Evolutionary conservation across 2,888 invertebrate genomes (phyloP).

Genomic region (Ceratothoa steindachneri): DNA sequence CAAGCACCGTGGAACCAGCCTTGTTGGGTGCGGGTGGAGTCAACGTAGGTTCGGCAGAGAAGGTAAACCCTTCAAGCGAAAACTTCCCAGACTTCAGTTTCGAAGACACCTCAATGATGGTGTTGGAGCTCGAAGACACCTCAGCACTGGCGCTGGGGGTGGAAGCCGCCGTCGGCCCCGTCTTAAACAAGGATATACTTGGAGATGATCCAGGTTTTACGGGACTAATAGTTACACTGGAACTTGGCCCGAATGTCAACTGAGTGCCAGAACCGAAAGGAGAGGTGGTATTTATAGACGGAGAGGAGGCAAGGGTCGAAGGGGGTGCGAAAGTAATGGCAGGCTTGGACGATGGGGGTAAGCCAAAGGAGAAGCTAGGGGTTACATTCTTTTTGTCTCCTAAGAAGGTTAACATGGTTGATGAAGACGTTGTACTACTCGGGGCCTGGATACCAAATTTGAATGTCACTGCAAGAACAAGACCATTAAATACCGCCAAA

Average conservation of each 20-base stretch:
- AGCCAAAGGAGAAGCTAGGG: not conserved
- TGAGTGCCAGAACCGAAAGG: not conserved
- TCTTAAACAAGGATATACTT: not conserved
- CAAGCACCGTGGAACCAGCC: not conserved
- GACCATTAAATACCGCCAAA: no score
- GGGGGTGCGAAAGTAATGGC: not conserved
- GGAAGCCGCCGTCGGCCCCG: not conserved
- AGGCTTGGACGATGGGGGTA: not conserved
- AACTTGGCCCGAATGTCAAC: not conserved
- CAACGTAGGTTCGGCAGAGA: conserved; percentile 35
- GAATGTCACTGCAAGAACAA: conserved; percentile 21
- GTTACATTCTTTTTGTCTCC: not conserved
- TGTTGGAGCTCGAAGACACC: not conserved
- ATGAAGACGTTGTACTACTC: not conserved
- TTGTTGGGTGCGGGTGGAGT: conserved; percentile 22
- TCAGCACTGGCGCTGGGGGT: not conserved
- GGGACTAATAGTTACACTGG: not conserved
- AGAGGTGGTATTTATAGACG: not conserved
- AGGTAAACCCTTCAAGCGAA: conserved; percentile 43
- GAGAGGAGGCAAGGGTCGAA: not conserved
- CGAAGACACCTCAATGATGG: not conserved
- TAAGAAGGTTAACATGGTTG: not conserved
- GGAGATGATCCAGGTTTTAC: not conserved
- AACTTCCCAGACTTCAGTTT: conserved; percentile 16
- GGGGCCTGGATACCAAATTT: conserved; percentile 15